Evolutionary conservation across 1,140 invertebrate species (phyloP).

Genomic region (Tribolium castaneum): DNA sequence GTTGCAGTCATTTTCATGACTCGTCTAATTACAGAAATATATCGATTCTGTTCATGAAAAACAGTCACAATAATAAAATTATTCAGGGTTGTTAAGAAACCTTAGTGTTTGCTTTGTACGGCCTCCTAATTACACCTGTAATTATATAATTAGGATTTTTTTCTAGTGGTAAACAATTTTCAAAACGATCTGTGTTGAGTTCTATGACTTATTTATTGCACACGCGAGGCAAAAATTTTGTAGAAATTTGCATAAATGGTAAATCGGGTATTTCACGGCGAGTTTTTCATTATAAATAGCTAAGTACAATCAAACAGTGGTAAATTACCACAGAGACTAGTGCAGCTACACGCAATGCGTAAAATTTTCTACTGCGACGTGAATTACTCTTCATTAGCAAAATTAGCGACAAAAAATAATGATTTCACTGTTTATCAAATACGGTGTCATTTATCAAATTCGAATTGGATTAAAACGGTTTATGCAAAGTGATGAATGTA

Average conservation of each 20-base stretch:
- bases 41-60: conserved; percentile 13
- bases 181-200: background rate
- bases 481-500: background rate
- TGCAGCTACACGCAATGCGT: conserved; percentile 31
- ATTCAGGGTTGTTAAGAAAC: background rate
- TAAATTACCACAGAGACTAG: conserved; percentile 5
- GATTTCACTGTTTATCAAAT: background rate
- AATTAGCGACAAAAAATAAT: background rate
- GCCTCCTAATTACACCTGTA: background rate
- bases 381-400: background rate
- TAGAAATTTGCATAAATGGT: conserved; percentile 10
- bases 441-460: background rate
- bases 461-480: background rate
- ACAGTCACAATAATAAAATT: background rate
- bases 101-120: background rate
- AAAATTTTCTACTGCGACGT: conserved; percentile 5
- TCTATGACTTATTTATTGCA: conserved; percentile 26
- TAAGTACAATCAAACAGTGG: conserved; percentile 15
- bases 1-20: background rate
- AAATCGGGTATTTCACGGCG: background rate
- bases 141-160: background rate
- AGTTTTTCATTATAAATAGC: conserved; percentile 1
- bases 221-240: background rate
- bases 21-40: conserved; percentile 5
- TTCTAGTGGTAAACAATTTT: background rate